These are phyloP conservation scores for Dendrophyllia cribrosa DNA, from an alignment of 64 coral and sea anemone species.

Conservation along the genomic window DNA sequence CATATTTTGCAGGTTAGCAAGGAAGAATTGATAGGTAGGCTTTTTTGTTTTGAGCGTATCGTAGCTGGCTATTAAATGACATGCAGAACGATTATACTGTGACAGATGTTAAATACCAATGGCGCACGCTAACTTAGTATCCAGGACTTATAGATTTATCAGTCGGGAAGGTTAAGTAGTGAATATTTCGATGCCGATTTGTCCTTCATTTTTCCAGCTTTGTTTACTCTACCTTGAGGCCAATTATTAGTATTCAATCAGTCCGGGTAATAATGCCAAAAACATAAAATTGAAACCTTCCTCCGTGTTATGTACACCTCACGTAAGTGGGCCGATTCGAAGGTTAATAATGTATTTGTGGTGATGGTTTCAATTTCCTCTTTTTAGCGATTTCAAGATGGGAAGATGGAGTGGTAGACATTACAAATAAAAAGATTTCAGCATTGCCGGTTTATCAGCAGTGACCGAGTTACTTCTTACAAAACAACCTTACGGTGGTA, in stretches of 20 bases:
- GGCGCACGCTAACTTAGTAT: not conserved
- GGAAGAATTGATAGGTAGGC: no score
- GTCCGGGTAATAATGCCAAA: not conserved
- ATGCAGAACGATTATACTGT: not conserved
- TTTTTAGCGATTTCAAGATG: not conserved
- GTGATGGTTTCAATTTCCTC: not conserved
- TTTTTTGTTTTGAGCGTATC: no score
- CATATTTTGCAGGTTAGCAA: no score
- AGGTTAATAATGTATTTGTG: not conserved
- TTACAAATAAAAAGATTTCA: not conserved
- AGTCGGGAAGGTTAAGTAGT: not conserved
- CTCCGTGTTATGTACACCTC: no score
- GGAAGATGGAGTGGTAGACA: not conserved
- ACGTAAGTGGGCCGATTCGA: not conserved
- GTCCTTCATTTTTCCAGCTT: not conserved
- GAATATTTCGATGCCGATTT: not conserved
- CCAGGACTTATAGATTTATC: not conserved
- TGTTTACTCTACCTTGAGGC: conserved; percentile 3
- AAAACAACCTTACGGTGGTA: not conserved
- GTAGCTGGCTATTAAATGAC: no score
- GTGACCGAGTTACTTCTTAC: not conserved
- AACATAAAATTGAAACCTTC: not conserved
- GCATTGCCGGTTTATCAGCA: not conserved
- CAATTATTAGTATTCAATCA: not conserved
- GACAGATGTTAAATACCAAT: not conserved